Conservation (phyloP, 37 sponge, comb jelly and placozoan genomes). For the Lycopodina hypogea region DNA sequence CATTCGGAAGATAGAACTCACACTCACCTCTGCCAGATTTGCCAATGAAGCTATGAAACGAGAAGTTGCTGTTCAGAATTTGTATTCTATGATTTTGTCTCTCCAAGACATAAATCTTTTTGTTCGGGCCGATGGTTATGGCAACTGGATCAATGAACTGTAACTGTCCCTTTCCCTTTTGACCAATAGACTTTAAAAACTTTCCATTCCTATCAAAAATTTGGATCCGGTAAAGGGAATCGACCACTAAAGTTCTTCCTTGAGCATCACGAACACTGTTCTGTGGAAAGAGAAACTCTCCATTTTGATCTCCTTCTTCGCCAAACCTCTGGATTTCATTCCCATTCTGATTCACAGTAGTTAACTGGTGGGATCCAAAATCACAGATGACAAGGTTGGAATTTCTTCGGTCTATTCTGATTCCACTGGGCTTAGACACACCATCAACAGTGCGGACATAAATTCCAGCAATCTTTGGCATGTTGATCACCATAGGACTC, state of each 20-base stretch:
- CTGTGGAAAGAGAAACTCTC: slow-evolving; percentile 28
- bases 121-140: slow-evolving; percentile 2
- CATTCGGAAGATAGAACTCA: slow-evolving; percentile 29
- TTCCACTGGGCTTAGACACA: slow-evolving; percentile 13
- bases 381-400: slow-evolving; percentile 12
- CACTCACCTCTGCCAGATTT: slow-evolving; percentile 1
- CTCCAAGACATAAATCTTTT: slow-evolving; percentile 8
- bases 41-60: slow-evolving; percentile 10
- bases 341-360: slow-evolving; percentile 3
- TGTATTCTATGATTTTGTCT: slow-evolving; percentile 21
- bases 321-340: neutral
- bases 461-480: slow-evolving; percentile 18
- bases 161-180: neutral
- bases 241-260: slow-evolving; percentile 7
- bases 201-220: slow-evolving; percentile 4
- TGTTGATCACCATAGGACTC: neutral
- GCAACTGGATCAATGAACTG: slow-evolving; percentile 23
- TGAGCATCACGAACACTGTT: neutral
- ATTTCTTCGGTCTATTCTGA: neutral
- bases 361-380: slow-evolving; percentile 22
- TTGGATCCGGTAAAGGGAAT: slow-evolving; percentile 20
- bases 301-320: slow-evolving; percentile 12
- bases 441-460: slow-evolving; percentile 12
- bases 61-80: slow-evolving; percentile 8
- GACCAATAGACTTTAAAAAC: slow-evolving; percentile 16